Conservation (phyloP, 2,113 vertebrate genomes). For the Dasyprocta punctata region DNA sequence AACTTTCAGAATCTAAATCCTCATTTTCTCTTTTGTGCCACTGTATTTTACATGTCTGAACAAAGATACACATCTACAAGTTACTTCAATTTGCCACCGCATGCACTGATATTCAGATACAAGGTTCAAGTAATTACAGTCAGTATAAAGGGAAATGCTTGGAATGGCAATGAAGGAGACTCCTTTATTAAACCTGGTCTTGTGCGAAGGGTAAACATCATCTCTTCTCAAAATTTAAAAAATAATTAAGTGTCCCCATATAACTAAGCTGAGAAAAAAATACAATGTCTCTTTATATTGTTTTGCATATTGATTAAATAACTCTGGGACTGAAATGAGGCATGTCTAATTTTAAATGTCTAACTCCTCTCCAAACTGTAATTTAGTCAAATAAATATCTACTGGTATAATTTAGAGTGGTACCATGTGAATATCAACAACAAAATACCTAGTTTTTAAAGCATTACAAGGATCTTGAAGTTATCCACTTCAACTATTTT, state of each 20-base stretch:
- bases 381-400: slow-evolving; percentile 1
- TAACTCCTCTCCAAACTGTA: background rate
- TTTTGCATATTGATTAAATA: background rate
- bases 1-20: background rate
- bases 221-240: background rate
- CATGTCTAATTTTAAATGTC: background rate
- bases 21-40: background rate
- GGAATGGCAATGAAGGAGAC: slow-evolving; percentile 29
- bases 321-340: background rate
- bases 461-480: background rate
- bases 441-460: background rate
- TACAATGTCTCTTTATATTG: background rate
- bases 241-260: background rate
- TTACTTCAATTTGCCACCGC: slow-evolving; percentile 37
- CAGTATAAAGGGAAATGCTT: background rate
- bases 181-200: background rate
- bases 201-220: background rate
- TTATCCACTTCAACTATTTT: background rate
- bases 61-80: slow-evolving; percentile 40
- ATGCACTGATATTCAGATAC: slow-evolving; percentile 37
- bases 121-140: slow-evolving; percentile 62
- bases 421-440: background rate
- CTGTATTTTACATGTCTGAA: slow-evolving; percentile 31
- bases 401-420: background rate
- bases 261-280: slow-evolving; percentile 9